Percentiles rank a stretch among this genome's conserved stretches.
Conservation (phyloP, 1,140 invertebrate genomes). For the Heliothis subflexa region DNA sequence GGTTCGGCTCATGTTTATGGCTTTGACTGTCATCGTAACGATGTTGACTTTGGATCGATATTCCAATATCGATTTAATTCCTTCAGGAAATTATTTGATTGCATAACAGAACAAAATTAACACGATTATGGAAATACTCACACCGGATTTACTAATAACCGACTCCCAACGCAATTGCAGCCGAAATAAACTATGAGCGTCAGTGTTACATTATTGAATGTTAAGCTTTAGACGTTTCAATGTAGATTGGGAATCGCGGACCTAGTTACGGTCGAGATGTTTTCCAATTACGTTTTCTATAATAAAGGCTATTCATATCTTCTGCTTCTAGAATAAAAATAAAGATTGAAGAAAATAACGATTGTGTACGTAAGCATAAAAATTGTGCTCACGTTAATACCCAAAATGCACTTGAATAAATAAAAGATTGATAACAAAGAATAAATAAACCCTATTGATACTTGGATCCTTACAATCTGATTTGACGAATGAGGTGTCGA, state of each 20-base stretch:
- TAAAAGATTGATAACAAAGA: too few relatives aligned
- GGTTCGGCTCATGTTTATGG: neutral
- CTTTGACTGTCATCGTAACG: neutral
- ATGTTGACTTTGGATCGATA: neutral
- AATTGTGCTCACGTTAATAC: too few relatives aligned
- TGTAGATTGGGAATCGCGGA: neutral
- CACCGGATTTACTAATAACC: neutral
- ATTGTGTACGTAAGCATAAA: too few relatives aligned
- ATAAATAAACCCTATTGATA: too few relatives aligned
- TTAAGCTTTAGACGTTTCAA: constrained; percentile 9
- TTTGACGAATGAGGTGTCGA: too few relatives aligned
- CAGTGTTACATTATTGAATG: neutral
- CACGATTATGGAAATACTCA: neutral
- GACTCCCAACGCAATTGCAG: neutral
- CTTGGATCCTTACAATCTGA: too few relatives aligned
- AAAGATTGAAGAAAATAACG: too few relatives aligned
- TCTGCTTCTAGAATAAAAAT: too few relatives aligned
- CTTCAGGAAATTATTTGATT: neutral
- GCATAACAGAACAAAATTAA: neutral
- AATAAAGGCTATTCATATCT: too few relatives aligned
- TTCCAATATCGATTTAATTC: neutral
- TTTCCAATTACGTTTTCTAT: neutral
- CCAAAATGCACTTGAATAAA: too few relatives aligned
- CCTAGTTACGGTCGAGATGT: neutral
- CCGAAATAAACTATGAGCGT: neutral